These are phyloP conservation scores for Ligdia adustata DNA, from an alignment of 2,888 invertebrate species.

Conservation along the genomic window DNA sequence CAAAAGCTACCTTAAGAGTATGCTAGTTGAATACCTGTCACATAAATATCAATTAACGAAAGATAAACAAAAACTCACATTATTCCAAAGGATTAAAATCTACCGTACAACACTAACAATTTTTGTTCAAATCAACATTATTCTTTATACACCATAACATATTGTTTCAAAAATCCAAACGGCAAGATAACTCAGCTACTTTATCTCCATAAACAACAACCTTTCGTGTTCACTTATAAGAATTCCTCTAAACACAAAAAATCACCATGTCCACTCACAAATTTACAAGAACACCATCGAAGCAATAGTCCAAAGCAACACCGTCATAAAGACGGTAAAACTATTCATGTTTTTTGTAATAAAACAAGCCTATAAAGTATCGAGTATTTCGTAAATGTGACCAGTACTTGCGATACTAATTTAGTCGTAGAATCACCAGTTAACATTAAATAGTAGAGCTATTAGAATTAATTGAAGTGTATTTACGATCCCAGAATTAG, in stretches of 20 bases:
- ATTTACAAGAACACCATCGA: constrained; percentile 8
- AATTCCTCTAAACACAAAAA: neutral
- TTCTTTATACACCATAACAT: too few relatives aligned
- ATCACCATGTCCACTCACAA: constrained; percentile 12
- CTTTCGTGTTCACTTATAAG: constrained; percentile 4
- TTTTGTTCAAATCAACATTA: too few relatives aligned
- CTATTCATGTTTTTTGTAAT: constrained; percentile 22
- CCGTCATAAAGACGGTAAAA: constrained; percentile 24
- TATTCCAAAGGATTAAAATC: too few relatives aligned
- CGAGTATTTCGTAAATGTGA: constrained; percentile 23
- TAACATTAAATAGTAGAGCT: constrained; percentile 10
- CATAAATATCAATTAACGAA: too few relatives aligned
- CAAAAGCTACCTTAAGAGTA: too few relatives aligned
- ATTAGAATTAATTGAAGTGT: constrained; percentile 15
- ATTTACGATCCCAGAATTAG: too few relatives aligned
- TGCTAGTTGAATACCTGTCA: too few relatives aligned
- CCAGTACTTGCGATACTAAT: constrained; percentile 22
- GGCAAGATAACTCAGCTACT: neutral
- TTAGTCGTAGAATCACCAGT: constrained; percentile 20
- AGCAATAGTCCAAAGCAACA: constrained; percentile 8
- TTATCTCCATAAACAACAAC: neutral
- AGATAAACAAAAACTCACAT: too few relatives aligned
- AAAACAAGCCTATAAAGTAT: constrained; percentile 15
- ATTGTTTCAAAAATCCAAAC: too few relatives aligned
- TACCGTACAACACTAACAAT: too few relatives aligned